phyloP scores from a whole-genome alignment of 2,113 vertebrate genomes.

The Ptychochromis oligacanthus region DNA sequence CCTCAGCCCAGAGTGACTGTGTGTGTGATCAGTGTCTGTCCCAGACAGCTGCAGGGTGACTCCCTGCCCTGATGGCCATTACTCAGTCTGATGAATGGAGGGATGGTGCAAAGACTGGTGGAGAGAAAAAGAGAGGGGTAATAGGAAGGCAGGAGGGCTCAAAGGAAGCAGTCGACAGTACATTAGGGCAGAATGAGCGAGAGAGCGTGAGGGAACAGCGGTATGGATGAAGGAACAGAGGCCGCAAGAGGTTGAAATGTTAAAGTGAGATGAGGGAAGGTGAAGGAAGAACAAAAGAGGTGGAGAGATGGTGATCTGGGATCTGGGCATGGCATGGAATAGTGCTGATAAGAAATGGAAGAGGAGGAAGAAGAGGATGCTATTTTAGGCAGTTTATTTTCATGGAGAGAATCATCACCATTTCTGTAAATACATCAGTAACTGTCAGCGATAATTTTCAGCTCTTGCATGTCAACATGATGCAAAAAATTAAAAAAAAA shows the following conservation, averaged over 20 bases:
- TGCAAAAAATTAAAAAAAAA: conserved; percentile 14
- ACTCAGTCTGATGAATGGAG: conserved; percentile 77
- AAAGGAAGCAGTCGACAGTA: conserved; percentile 49
- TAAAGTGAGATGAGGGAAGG: conserved; percentile 55
- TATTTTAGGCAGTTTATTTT: conserved; percentile 67
- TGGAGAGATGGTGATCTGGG: conserved; percentile 42
- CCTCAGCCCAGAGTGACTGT: conserved; percentile 68
- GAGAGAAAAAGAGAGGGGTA: conserved; percentile 34
- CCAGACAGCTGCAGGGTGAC: conserved; percentile 74
- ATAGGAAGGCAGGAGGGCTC: conserved; percentile 40
- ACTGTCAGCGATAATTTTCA: conserved; percentile 47
- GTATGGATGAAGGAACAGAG: conserved; percentile 40
- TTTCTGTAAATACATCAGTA: conserved; percentile 51
- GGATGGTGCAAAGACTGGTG: conserved; percentile 46
- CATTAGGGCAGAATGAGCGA: conserved; percentile 53
- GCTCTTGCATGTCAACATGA: conserved; percentile 18
- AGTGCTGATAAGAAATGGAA: conserved; percentile 54
- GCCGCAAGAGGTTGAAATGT: conserved; percentile 61
- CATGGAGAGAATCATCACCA: conserved; percentile 50
- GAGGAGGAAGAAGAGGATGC: conserved; percentile 31
- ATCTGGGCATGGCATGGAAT: conserved; percentile 35
- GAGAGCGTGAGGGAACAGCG: conserved; percentile 20
- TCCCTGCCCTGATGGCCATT: conserved; percentile 73
- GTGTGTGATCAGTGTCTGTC: conserved; percentile 74
- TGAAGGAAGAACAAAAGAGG: conserved; percentile 14